phyloP scores from a whole-genome alignment of 2,888 invertebrate species.

The Campoplex nolae region DNA sequence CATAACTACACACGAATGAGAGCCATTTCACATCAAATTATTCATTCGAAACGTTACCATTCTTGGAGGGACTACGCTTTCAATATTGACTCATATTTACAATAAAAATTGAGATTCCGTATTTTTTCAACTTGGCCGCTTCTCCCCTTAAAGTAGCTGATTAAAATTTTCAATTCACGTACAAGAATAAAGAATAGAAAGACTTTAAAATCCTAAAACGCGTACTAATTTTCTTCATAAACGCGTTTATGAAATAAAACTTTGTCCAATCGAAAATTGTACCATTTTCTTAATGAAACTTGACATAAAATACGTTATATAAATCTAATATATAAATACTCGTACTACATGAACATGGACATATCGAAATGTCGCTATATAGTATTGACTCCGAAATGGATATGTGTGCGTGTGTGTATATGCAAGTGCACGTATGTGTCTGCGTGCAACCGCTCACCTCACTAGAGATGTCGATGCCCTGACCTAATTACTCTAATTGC shows the following conservation, averaged over 20 bases:
- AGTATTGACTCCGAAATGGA: slow-evolving; percentile 36
- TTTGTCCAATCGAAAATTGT: background rate
- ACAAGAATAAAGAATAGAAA: background rate
- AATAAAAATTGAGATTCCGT: background rate
- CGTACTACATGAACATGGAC: slow-evolving; percentile 1
- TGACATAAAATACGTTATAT: background rate
- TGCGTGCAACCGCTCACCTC: slow-evolving; percentile 63
- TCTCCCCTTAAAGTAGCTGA: background rate
- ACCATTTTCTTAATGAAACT: background rate
- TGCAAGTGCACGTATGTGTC: background rate
- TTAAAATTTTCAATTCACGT: background rate
- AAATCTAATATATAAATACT: slow-evolving; percentile 12
- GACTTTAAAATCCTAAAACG: background rate
- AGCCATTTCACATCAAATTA: slow-evolving; percentile 1
- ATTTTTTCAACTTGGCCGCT: background rate
- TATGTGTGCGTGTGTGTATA: background rate
- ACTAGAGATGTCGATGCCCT: slow-evolving; percentile 74
- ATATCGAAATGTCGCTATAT: slow-evolving; percentile 31
- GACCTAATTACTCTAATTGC: slow-evolving; percentile 78
- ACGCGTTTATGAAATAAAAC: background rate
- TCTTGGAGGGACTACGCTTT: background rate
- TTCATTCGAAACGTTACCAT: background rate
- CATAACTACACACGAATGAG: background rate
- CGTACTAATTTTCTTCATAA: background rate
- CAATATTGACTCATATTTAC: background rate